Conservation (phyloP, 2,113 vertebrate genomes). For the Nettapus auritus region DNA sequence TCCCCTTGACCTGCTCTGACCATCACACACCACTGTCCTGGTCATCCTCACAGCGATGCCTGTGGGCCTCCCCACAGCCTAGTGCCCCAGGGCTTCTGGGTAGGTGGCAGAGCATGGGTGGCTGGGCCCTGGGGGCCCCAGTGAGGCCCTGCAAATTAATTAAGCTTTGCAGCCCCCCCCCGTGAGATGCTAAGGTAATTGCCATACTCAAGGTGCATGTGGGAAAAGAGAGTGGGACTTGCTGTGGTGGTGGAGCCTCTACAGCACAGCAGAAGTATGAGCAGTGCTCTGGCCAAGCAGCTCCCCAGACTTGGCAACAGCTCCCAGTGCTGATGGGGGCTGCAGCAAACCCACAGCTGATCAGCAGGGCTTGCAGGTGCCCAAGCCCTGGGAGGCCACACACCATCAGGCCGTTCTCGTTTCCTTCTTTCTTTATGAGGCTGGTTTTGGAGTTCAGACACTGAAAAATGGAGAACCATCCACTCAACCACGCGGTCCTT, state of each 20-base stretch:
- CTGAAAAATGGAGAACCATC: neutral
- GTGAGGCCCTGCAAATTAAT: neutral
- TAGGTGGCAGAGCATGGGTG: neutral
- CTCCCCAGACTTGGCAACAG: neutral
- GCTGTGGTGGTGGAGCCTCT: neutral
- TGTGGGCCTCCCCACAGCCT: neutral
- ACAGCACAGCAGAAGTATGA: neutral
- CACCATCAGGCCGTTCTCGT: neutral
- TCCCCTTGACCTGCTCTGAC: neutral
- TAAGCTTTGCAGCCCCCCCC: neutral
- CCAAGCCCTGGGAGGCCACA: neutral
- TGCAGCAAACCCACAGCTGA: neutral
- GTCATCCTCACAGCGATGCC: too few relatives aligned
- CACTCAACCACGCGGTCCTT: neutral
- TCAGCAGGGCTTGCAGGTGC: neutral
- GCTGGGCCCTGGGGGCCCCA: too few relatives aligned
- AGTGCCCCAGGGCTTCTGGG: too few relatives aligned
- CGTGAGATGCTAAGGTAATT: neutral
- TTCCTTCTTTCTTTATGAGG: neutral
- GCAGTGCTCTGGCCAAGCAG: neutral
- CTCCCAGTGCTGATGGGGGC: neutral
- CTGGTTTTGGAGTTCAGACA: neutral
- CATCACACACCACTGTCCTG: neutral
- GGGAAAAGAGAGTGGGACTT: neutral
- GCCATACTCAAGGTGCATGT: rapidly evolving